phyloP scores from a whole-genome alignment of 1,140 invertebrate genomes.

The Popillia japonica region DNA sequence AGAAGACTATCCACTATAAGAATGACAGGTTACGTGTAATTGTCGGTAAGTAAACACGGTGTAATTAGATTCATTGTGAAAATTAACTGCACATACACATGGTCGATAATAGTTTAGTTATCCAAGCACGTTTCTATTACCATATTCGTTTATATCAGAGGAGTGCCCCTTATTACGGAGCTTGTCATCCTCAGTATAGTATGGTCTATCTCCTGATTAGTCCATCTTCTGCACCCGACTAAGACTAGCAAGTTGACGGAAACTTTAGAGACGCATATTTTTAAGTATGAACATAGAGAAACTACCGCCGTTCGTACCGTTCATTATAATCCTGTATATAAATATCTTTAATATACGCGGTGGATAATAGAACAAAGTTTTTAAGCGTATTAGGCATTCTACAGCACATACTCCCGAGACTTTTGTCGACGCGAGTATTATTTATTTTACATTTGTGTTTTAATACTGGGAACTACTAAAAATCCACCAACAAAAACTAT shows the following conservation, averaged over 20 bases:
- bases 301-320: neutral
- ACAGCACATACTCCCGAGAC: neutral
- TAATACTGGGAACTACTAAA: too few relatives aligned
- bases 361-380: neutral
- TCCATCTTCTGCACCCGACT: neutral
- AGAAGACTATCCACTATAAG: too few relatives aligned
- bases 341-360: slow-evolving; percentile 4
- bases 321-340: slow-evolving; percentile 38
- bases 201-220: slow-evolving; percentile 38
- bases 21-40: neutral
- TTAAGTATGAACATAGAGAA: neutral
- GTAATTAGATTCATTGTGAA: slow-evolving; percentile 11
- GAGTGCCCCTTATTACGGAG: slow-evolving; percentile 39
- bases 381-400: neutral
- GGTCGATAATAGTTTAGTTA: slow-evolving; percentile 24
- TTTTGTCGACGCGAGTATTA: neutral
- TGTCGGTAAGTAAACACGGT: neutral
- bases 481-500: too few relatives aligned
- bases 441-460: neutral
- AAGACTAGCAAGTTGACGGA: slow-evolving; percentile 18
- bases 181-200: slow-evolving; percentile 18
- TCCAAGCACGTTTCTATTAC: slow-evolving; percentile 41
- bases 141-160: slow-evolving; percentile 38
- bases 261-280: neutral
- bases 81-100: neutral